Conservation (phyloP, 2,888 invertebrate species). For the Hypselothyrea guttata region DNA sequence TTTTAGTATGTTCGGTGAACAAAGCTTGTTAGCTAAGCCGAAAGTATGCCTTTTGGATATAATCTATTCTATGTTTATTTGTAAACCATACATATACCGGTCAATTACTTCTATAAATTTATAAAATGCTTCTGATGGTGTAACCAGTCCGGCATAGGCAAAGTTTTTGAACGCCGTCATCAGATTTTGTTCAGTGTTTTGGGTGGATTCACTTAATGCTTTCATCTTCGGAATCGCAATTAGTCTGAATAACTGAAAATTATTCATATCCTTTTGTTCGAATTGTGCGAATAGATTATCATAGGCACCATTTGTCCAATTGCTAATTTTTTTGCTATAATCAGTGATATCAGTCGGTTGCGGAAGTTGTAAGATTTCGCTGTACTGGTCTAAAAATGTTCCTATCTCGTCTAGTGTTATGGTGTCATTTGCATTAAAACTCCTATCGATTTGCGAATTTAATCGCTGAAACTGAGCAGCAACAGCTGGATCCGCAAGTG, state of each 20-base stretch:
- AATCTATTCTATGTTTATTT: not conserved
- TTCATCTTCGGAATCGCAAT: slow-evolving; percentile 7
- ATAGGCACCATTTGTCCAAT: not conserved
- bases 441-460: no score
- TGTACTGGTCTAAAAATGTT: rapidly evolving
- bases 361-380: not conserved
- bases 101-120: not conserved
- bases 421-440: not conserved
- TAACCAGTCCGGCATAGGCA: slow-evolving; percentile 24
- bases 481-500: not conserved
- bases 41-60: no score
- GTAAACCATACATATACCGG: not conserved
- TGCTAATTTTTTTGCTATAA: not conserved
- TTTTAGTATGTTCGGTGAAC: no score
- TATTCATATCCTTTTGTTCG: not conserved
- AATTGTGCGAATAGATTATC: not conserved
- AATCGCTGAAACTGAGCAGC: not conserved
- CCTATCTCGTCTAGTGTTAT: not conserved
- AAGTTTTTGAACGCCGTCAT: slow-evolving; percentile 18
- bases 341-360: not conserved
- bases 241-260: slow-evolving; percentile 2
- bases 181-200: slow-evolving; percentile 12
- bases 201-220: slow-evolving; percentile 8
- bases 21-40: no score
- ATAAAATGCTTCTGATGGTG: not conserved